These are phyloP conservation scores for Leptestheria dahalacensis DNA, from an alignment of 1,140 invertebrate species.

Conservation along the genomic window DNA sequence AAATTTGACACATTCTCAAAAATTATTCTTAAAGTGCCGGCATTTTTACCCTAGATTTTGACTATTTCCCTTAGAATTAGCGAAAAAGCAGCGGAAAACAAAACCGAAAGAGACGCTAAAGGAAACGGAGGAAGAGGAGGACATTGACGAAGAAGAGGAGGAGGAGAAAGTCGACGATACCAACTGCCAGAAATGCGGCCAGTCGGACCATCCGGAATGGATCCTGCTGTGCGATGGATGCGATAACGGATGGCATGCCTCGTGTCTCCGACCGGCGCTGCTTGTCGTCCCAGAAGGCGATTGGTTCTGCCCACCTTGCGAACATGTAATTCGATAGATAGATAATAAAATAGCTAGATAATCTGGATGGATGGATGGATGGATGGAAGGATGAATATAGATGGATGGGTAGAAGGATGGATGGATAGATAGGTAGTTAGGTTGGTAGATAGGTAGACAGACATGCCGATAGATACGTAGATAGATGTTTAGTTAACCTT, in stretches of 20 bases:
- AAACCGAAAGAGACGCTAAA: conserved; percentile 13
- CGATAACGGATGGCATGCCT: conserved; percentile 87
- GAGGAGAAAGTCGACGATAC: conserved; percentile 27
- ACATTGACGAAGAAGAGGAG: conserved; percentile 31
- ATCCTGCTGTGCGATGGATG: conserved; percentile 88
- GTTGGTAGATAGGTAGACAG: too few relatives aligned
- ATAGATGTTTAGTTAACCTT: background rate
- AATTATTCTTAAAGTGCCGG: too few relatives aligned
- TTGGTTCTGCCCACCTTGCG: conserved; percentile 93
- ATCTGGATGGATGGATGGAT: background rate
- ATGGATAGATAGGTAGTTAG: too few relatives aligned
- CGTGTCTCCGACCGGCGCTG: conserved; percentile 74
- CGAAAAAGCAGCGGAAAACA: background rate
- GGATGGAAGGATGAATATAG: background rate
- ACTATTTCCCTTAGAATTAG: background rate
- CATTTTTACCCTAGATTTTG: too few relatives aligned
- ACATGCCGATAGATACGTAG: too few relatives aligned
- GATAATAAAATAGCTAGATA: background rate
- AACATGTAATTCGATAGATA: conserved; percentile 43
- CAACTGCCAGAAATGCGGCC: conserved; percentile 68
- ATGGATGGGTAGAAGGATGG: too few relatives aligned
- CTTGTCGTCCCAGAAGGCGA: conserved; percentile 89
- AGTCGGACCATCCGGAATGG: conserved; percentile 86
- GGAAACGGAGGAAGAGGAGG: conserved; percentile 25
- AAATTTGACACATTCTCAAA: too few relatives aligned